These are phyloP conservation scores for Perizoma flavofasciatum DNA, from an alignment of 2,888 invertebrate species.

Conservation along the genomic window DNA sequence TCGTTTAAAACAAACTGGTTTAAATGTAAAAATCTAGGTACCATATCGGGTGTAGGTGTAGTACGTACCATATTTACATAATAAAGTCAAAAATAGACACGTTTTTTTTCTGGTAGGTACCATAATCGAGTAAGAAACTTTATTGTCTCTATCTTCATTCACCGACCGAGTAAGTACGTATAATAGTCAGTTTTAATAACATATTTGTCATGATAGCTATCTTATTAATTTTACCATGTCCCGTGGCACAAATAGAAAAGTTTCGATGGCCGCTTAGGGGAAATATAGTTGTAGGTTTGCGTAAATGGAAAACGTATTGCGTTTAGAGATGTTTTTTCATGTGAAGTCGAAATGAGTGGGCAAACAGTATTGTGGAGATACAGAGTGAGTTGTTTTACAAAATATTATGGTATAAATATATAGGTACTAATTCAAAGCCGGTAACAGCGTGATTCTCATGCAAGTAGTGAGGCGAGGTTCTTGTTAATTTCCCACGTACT, in stretches of 20 bases:
- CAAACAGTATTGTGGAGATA: background rate
- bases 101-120: background rate
- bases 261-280: slow-evolving; percentile 48
- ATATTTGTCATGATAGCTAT: slow-evolving; percentile 43
- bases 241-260: slow-evolving; percentile 55
- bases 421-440: slow-evolving; percentile 2
- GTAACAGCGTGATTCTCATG: slow-evolving; percentile 65
- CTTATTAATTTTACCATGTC: slow-evolving; percentile 47
- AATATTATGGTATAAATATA: too few species aligned
- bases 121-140: slow-evolving; percentile 17
- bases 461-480: slow-evolving; percentile 61
- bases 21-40: too few species aligned
- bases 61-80: too few species aligned
- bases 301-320: slow-evolving; percentile 25
- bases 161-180: slow-evolving; percentile 12
- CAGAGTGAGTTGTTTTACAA: background rate
- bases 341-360: background rate
- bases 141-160: slow-evolving; percentile 6
- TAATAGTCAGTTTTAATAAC: slow-evolving; percentile 7
- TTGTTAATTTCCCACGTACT: slow-evolving; percentile 75
- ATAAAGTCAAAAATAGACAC: too few species aligned
- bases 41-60: too few species aligned
- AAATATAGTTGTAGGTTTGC: slow-evolving; percentile 42
- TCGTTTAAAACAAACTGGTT: too few species aligned
- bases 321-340: background rate